A percentile compares a stretch with the other conserved stretches of the same genome.
phyloP scores from a whole-genome alignment of 1,140 invertebrate genomes.

The Pachyrhynchus sulphureomaculatus region DNA sequence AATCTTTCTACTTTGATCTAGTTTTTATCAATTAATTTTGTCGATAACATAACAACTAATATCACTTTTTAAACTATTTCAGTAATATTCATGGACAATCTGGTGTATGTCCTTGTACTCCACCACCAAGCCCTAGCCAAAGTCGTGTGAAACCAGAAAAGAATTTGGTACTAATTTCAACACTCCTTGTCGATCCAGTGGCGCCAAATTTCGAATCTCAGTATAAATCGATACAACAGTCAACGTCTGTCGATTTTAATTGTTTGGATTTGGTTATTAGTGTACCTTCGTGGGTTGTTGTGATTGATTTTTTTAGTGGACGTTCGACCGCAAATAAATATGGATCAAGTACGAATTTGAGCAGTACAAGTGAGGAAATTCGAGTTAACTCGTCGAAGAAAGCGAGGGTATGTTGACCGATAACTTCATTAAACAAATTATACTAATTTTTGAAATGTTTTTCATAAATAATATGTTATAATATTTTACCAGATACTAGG shows the following conservation, averaged over 20 bases:
- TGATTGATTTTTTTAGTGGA: constrained; percentile 90
- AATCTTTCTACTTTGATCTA: too few relatives aligned
- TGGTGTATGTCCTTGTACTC: constrained; percentile 62
- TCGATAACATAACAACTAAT: too few relatives aligned
- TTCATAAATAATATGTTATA: too few relatives aligned
- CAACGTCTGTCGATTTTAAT: constrained; percentile 81
- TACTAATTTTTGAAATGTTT: too few relatives aligned
- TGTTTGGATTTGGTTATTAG: constrained; percentile 87
- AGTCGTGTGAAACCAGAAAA: constrained; percentile 33
- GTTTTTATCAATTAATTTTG: too few relatives aligned
- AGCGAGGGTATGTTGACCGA: neutral
- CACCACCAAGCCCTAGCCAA: constrained; percentile 66
- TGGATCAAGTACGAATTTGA: constrained; percentile 12
- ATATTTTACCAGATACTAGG: too few relatives aligned
- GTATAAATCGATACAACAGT: constrained; percentile 56
- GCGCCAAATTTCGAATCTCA: constrained; percentile 59
- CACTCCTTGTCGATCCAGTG: constrained; percentile 60
- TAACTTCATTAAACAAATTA: too few relatives aligned
- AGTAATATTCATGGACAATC: neutral
- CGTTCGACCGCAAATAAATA: constrained; percentile 33
- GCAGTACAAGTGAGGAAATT: neutral
- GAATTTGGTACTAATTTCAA: constrained; percentile 63
- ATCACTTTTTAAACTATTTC: too few relatives aligned
- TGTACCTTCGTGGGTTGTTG: constrained; percentile 90
- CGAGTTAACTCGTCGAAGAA: neutral